Evolutionary conservation across 2,113 vertebrate genomes (phyloP).

Genomic region (Regulus satrapa): DNA sequence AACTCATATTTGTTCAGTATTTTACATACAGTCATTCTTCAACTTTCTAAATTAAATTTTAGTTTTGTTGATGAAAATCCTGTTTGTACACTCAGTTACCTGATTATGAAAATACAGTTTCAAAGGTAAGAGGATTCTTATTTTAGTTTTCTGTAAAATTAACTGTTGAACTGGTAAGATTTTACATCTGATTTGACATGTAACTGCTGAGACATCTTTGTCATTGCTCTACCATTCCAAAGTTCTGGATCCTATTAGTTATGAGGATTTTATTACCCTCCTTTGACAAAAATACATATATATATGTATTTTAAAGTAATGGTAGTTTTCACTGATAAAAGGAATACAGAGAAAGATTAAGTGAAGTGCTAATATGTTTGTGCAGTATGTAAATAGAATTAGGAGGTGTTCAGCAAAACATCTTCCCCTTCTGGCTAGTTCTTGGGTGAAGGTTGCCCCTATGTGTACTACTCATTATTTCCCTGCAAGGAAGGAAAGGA

Average conservation of each 20-base stretch:
- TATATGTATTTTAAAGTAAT: background rate
- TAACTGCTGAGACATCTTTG: background rate
- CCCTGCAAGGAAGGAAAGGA: background rate
- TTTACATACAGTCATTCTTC: background rate
- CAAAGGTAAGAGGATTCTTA: background rate
- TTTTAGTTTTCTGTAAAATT: background rate
- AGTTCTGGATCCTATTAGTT: background rate
- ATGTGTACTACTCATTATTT: background rate
- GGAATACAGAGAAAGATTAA: background rate
- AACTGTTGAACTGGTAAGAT: background rate
- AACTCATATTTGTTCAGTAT: background rate
- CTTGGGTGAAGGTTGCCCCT: background rate
- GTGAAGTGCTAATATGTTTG: background rate
- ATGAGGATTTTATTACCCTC: background rate
- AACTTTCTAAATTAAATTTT: background rate
- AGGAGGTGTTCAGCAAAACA: background rate
- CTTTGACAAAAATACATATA: background rate
- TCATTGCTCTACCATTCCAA: background rate
- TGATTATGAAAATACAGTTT: background rate
- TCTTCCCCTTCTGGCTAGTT: background rate
- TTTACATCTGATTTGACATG: background rate
- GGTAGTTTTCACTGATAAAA: background rate
- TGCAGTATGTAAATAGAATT: background rate
- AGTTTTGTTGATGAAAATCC: background rate
- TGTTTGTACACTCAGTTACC: background rate